Evolutionary conservation across 2,797 vertebrate species (phyloP), one percentile per base, ranked within the genome.

Genomic region (Adelosebastes latens): DNA sequence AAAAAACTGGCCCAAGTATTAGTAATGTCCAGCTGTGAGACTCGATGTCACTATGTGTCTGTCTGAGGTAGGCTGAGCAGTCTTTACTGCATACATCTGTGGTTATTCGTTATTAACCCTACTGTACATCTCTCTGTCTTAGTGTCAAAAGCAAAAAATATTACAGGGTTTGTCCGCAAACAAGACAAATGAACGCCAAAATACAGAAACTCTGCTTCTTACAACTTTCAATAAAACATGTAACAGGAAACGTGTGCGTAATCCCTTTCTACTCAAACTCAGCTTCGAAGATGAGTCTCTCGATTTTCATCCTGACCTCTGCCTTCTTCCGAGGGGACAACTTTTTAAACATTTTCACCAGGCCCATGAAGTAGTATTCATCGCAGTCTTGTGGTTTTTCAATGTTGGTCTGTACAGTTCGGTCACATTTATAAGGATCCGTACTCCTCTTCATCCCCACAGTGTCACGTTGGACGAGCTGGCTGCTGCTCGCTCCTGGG

Each of bases 281-380:
- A 0, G 88, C 86, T 79, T 86, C 88, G 0, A 90, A 80, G 39
- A 89, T 72, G 24, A 88, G 49, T 11, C 82, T 70, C 29, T 90
- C 84, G 0, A 90, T 83, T 75, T 84, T 86, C 80, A 88, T 72
- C 72, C 86, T 81, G 65, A 87, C 82, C 1, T 63, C 77, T 2
- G 69, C 60, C 53, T 88, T 83, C 59, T 88, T 90, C 42, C 55
- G 39, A 88, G 81, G 80, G 36, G 58, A 22, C 65, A 88, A 65
- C 58, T 62, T 87, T 63, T 88, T 90, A 53, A 90, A 88, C 49
- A 85, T 5, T 62, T 84, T 86, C 1, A 32, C 82, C 2, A 89
- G 83, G 72, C 31, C 76, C 88, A 84, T 84, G 77, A 90, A 90
- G 69, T 90, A 90, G 65, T 36, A 84, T 36, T 90, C 86, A 52